These are phyloP conservation scores for Elmis aenea DNA, from an alignment of 2,888 invertebrate species.

Conservation along the genomic window DNA sequence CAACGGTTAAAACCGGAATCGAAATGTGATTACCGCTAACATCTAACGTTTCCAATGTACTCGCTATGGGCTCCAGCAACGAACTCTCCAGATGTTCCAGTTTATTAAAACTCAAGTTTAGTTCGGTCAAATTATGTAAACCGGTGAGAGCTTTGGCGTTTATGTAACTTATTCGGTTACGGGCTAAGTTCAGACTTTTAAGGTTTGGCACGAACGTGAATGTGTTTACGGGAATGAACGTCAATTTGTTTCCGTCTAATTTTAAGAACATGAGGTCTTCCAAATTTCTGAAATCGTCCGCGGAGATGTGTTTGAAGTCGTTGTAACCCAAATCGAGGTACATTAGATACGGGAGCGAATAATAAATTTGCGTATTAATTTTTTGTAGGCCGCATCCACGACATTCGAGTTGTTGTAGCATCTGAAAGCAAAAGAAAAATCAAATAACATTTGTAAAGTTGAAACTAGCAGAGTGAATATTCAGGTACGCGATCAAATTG, in stretches of 20 bases:
- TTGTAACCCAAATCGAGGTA: constrained; percentile 74
- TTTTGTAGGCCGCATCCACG: constrained; percentile 65
- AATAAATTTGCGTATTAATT: constrained; percentile 72
- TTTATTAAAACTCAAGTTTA: constrained; percentile 73
- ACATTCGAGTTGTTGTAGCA: constrained; percentile 56
- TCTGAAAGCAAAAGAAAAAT: constrained; percentile 7
- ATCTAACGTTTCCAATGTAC: constrained; percentile 58
- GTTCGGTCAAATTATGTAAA: constrained; percentile 59
- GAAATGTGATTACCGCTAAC: constrained; percentile 66
- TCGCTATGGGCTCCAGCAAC: constrained; percentile 54
- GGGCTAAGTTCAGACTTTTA: constrained; percentile 55
- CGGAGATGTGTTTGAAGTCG: constrained; percentile 62
- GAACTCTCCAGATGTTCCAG: constrained; percentile 58
- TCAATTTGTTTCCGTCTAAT: constrained; percentile 71
- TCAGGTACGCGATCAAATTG: no score
- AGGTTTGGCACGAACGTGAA: constrained; percentile 56
- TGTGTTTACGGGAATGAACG: constrained; percentile 61
- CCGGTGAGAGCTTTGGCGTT: constrained; percentile 67
- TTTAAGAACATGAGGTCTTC: constrained; percentile 58
- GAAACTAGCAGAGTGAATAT: no score
- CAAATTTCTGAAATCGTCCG: constrained; percentile 64
- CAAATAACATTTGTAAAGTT: constrained; percentile 2
- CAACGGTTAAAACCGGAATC: constrained; percentile 49
- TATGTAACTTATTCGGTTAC: constrained; percentile 66
- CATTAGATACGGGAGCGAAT: constrained; percentile 62